Evolutionary conservation across 2,797 vertebrate species (phyloP), one percentile per base, ranked within the genome.

Genomic region (Delichon dasypus): DNA sequence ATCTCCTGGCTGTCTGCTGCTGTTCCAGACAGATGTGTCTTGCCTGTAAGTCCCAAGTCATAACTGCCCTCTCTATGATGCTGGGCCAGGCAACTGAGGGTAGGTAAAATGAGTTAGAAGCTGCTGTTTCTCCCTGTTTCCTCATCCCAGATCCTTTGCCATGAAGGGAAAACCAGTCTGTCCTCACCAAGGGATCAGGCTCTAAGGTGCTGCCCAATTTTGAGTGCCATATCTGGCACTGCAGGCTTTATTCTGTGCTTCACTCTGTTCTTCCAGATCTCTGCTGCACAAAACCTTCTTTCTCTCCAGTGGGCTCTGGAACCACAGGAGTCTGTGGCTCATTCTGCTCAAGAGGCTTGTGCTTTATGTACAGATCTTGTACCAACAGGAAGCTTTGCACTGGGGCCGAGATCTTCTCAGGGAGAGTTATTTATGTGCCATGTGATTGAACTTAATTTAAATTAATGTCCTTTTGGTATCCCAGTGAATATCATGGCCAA

Each of bases 131-230:
- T 74, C 34, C 13, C 13, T n/a, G 9, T 50, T 81, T 65, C 22
- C 10, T 16, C 32, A 34, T 20, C 3, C 0, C 0, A 17, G 11
- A 38, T 25, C 26, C 30, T 15, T n/a, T 72, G 7, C 3, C 10
- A 27, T 5, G 50, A 58, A 17, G 36, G 3, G 10, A 36, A 91
- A 85, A 32, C 3, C 7, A 19, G 4, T 10, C 30, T 74, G 16
- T 34, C 34, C n/a, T 61, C 30, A 47, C 9, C 17, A 82, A 84
- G 25, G 12, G 12, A 50, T 27, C 17, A 62, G 17, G 10, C 3
- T 81, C 17, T 61, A 38, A 77, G 19, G 12, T 1, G 0, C 6
- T 65, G 19, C 29, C 23, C 14, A 32, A 10, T 83, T 85, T 64
- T 50, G 9, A 26, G 12, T 57, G 7, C 14, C 50, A 11, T 5